Percentiles rank a stretch among this genome's conserved stretches.
phyloP scores from a whole-genome alignment of 2,797 vertebrate genomes.

The Spinus olivaceus region DNA sequence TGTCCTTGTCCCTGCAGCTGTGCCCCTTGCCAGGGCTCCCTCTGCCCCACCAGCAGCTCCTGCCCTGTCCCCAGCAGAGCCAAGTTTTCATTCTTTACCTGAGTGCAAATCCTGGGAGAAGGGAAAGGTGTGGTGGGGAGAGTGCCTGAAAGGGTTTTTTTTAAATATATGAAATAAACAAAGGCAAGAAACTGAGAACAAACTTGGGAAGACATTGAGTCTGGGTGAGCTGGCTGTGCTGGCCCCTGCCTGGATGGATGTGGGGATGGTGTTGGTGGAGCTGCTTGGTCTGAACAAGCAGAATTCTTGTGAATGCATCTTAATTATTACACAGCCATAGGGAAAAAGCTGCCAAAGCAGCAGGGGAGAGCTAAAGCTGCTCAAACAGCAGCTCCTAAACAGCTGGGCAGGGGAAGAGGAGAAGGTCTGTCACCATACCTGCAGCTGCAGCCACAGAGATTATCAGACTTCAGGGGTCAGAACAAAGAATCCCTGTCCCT shows the following conservation, averaged over 20 bases:
- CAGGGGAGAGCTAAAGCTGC: not conserved
- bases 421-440: not conserved
- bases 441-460: not conserved
- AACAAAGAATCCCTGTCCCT: not conserved
- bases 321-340: not conserved
- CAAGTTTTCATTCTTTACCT: not conserved
- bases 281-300: not conserved
- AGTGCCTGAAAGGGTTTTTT: not conserved
- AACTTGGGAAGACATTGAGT: not conserved
- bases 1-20: not conserved
- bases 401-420: not conserved
- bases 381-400: not conserved
- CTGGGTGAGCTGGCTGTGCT: not conserved
- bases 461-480: not conserved
- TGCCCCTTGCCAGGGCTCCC: not conserved
- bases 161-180: not conserved
- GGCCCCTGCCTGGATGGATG: not conserved
- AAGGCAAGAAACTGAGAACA: not conserved
- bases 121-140: not conserved
- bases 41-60: not conserved
- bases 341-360: not conserved
- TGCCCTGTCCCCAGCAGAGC: not conserved
- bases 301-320: not conserved
- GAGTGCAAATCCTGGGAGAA: not conserved
- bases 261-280: not conserved